phyloP scores from a whole-genome alignment of 2,888 invertebrate species.

The Oscheius onirici region DNA sequence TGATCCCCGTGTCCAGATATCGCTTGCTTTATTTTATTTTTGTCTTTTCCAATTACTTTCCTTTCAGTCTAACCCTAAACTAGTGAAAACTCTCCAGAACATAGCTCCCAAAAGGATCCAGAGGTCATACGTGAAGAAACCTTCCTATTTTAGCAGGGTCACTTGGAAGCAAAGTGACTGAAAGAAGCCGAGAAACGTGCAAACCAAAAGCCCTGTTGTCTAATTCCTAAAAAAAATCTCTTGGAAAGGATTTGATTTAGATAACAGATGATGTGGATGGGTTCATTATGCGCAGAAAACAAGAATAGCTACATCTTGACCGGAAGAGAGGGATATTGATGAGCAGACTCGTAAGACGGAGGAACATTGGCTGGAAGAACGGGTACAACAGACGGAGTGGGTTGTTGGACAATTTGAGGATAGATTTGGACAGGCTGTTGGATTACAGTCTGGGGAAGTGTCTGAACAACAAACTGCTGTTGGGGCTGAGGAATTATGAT shows the following conservation, averaged over 20 bases:
- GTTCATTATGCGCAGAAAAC: slow-evolving; percentile 7
- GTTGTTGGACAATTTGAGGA: neutral
- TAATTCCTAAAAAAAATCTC: neutral
- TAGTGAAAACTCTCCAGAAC: neutral
- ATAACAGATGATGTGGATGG: neutral
- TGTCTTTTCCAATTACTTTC: too few species aligned
- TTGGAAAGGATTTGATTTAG: neutral
- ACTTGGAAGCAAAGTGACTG: too few species aligned
- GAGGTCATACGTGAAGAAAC: too few species aligned
- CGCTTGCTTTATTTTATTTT: too few species aligned
- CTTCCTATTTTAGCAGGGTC: too few species aligned
- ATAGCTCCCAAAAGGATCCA: too few species aligned
- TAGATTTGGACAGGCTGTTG: neutral
- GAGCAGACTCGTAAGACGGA: neutral
- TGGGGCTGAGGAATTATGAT: neutral
- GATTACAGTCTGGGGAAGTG: neutral
- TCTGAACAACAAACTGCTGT: slow-evolving; percentile 4
- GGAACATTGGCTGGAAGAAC: neutral
- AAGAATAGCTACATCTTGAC: neutral
- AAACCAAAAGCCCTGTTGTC: too few species aligned
- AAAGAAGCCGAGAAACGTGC: too few species aligned
- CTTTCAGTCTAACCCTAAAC: too few species aligned
- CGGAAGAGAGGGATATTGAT: slow-evolving; percentile 1
- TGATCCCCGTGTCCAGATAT: too few species aligned
- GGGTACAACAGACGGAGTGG: too few species aligned